These are phyloP conservation scores for Ficedula albicollis DNA, from an alignment of 2,797 vertebrate genomes.

Conservation along the genomic window DNA sequence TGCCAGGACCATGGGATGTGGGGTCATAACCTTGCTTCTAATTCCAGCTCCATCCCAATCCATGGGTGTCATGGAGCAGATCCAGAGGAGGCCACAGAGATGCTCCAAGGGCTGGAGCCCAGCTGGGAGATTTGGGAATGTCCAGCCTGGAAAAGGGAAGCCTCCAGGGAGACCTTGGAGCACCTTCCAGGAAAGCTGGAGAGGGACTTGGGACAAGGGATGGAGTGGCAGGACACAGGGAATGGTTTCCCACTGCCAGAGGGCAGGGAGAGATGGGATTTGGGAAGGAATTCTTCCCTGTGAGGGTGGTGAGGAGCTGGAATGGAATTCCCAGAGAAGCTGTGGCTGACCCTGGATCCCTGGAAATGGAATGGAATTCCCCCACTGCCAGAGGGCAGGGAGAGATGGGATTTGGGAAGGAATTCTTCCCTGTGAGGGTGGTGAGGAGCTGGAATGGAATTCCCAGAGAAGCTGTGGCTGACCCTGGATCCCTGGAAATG, in stretches of 20 bases:
- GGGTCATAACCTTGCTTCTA: not conserved
- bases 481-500: accelerated
- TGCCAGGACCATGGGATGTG: not conserved
- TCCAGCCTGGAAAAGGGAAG: not conserved
- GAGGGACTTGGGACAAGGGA: not conserved
- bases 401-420: accelerated
- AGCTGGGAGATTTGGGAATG: not conserved
- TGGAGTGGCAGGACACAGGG: not conserved
- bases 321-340: not conserved
- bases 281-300: not conserved
- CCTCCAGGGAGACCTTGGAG: accelerated
- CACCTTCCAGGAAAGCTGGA: not conserved
- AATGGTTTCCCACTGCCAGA: not conserved
- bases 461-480: not conserved
- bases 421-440: accelerated
- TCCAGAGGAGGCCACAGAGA: accelerated
- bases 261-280: accelerated
- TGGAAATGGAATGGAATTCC: too few species aligned
- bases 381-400: too few species aligned
- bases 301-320: accelerated
- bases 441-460: accelerated
- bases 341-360: not conserved
- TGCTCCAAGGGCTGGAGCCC: not conserved
- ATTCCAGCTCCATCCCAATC: not conserved
- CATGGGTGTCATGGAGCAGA: accelerated